Evolutionary conservation across 2,113 vertebrate genomes (phyloP), one percentile per base, ranked within the genome.

Genomic region (Cheirogaleus medius): DNA sequence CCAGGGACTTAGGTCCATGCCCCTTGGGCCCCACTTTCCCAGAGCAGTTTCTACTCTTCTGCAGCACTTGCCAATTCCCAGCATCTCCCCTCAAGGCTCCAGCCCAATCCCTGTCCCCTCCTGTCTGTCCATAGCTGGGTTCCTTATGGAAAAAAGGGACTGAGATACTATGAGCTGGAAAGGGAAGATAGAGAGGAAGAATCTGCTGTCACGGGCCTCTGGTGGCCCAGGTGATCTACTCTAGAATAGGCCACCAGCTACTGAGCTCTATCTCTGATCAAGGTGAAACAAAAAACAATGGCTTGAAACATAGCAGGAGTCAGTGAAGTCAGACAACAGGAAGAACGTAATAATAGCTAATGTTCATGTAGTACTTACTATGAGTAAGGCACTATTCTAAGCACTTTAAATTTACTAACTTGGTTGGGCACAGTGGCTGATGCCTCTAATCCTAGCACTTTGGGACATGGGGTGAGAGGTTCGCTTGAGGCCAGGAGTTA

Each of bases 71-170:
- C 58, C 44, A 37, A 68, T 74, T 97, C 81, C 86, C 49, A 95
- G 42, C 9, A 83, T 37, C 87, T 66, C 49, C n/a, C 96, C 80
- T 47, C 91, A 88, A 90, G 94, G 42, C 58, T 92, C 23, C 56
- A 81, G 47, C 15, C 56, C 74, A n/a, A 54, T 60, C 60, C 23
- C 58, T 60, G 83, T 69, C 74, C 17, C 52, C 39, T 81, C 39
- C 15, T 84, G 27, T 90, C 78, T 90, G 85, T 60, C 91, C 39
- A 21, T 68, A 74, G 37, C 44, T 90, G 32, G 42, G 32, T 47
- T 94, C 44, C 56, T 94, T 81, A 64, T 18, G 37, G 54, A 83
- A 91, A 96, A 78, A 78, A 82, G 5, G 20, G 93, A 52, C 63
- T 25, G 56, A 80, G 58, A 85, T 92, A 47, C 74, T 25, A 49